Evolutionary conservation across 1,140 invertebrate genomes (phyloP).

Genomic region (Popillia japonica): DNA sequence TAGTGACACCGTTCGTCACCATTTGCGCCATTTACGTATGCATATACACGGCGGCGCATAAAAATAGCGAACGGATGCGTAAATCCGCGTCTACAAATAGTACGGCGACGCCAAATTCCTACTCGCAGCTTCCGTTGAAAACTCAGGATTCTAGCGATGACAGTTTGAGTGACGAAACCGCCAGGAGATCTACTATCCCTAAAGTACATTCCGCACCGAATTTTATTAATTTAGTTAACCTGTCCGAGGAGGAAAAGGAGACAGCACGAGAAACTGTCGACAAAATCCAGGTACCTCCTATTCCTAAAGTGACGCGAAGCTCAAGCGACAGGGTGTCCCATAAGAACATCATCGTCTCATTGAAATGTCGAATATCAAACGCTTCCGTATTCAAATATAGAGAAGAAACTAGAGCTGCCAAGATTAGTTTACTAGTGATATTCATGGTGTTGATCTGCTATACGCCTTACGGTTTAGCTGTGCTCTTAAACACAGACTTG

Average conservation of each 20-base stretch:
- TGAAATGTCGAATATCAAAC: conserved; percentile 80
- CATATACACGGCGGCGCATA: conserved; percentile 75
- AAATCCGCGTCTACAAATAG: conserved; percentile 57
- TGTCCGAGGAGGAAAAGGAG: neutral
- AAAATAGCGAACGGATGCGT: conserved; percentile 74
- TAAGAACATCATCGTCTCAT: conserved; percentile 71
- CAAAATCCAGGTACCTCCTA: conserved; percentile 20
- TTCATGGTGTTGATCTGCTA: conserved; percentile 78
- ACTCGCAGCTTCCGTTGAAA: conserved; percentile 27
- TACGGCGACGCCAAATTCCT: conserved; percentile 46
- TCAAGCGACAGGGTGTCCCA: conserved; percentile 58
- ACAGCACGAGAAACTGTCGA: conserved; percentile 11
- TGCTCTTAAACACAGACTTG: conserved; percentile 61
- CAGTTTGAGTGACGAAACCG: conserved; percentile 3
- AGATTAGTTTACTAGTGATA: conserved; percentile 76
- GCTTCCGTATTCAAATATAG: conserved; percentile 83
- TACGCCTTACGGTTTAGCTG: conserved; percentile 70
- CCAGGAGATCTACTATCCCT: conserved; percentile 41
- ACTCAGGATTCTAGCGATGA: neutral
- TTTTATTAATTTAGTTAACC: conserved; percentile 48
- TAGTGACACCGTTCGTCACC: conserved; percentile 72
- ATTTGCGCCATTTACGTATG: conserved; percentile 76
- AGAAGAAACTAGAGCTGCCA: conserved; percentile 82
- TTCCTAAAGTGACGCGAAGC: conserved; percentile 54
- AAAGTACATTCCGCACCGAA: conserved; percentile 57